Base-by-base conservation (phyloP, 2,797 vertebrate genomes). In the Neoniphon sammara region DNA sequence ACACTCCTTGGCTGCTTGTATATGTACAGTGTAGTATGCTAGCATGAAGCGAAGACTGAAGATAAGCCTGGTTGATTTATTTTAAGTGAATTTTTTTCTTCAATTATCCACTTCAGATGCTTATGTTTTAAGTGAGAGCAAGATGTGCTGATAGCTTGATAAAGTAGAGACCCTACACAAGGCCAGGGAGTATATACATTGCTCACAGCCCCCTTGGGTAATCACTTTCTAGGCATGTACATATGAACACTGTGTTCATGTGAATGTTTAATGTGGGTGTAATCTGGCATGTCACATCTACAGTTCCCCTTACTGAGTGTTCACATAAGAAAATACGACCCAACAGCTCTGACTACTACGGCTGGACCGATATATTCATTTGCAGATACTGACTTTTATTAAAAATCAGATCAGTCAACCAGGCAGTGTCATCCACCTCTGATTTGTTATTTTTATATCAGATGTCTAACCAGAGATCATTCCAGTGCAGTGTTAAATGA, bases 81-180 rank as follows among this genome's bases (percentile, higher is more conserved):
- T 27, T 31, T 56, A 23, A 53, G 55, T 21, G 9, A 31, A 27
- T 27, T 25, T 17, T 7, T 57, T 72, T 6, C 60, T 36, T 36
- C 23, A 23, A 25, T 50, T 23, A 12, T 17, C 57, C 30, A 12
- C 53, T 63, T 61, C 44, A 44, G 61, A 68, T 55, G 62, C 44
- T 55, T 46, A 64, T 49, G 39, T 46, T 80, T 62, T 74, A 64
- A 53, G 63, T 56, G 30, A 67, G 31, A 78, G 58, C 39, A 15
- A 52, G 47, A 56, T 71, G 36, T 66, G 56, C 54, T 60, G 69
- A 73, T 68, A 55, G 21, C 6, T n/a, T 57, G 69, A 78, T 79
- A 74, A 57, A 30, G 55, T 49, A 5, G 46, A 34, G 17, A 47
- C 18, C 14, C 25, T 5, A 20, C 39, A n/a, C 27, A 46, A 9